Evolutionary conservation across 1,140 invertebrate species (phyloP).

Genomic region (Leptoteleia sp.): DNA sequence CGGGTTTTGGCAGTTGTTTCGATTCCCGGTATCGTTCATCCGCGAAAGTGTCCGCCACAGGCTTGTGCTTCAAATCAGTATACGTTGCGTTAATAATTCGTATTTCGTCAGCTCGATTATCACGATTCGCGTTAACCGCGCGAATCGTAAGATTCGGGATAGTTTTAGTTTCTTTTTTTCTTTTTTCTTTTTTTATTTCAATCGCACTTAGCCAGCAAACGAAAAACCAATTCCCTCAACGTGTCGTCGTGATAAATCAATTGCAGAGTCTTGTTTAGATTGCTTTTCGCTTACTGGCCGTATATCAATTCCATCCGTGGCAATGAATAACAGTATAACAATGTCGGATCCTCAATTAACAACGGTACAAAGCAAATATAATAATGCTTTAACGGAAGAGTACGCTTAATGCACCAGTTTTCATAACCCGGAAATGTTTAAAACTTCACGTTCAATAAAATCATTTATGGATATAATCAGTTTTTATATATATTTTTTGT

Average conservation of each 20-base stretch:
- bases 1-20: slow-evolving; percentile 62
- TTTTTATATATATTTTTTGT: no score
- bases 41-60: slow-evolving; percentile 43
- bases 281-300: slow-evolving; percentile 13
- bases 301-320: slow-evolving; percentile 79
- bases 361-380: slow-evolving; percentile 54
- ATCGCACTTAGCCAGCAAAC: slow-evolving; percentile 48
- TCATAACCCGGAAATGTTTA: slow-evolving; percentile 22
- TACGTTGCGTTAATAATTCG: slow-evolving; percentile 49
- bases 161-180: no score
- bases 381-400: slow-evolving; percentile 49
- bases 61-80: slow-evolving; percentile 40
- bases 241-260: slow-evolving; percentile 35
- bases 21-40: slow-evolving; percentile 51
- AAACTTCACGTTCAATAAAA: slow-evolving; percentile 45
- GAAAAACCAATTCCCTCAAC: slow-evolving; percentile 32
- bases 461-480: slow-evolving; percentile 44
- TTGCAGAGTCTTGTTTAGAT: slow-evolving; percentile 23
- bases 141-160: slow-evolving; percentile 41
- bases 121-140: slow-evolving; percentile 28
- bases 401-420: slow-evolving; percentile 12
- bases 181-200: no score
- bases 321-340: slow-evolving; percentile 70
- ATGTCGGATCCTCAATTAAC: slow-evolving; percentile 50
- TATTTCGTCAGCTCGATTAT: slow-evolving; percentile 51